Base-by-base conservation (phyloP, 2,797 vertebrate species). In the Megalops cyprinoides region DNA sequence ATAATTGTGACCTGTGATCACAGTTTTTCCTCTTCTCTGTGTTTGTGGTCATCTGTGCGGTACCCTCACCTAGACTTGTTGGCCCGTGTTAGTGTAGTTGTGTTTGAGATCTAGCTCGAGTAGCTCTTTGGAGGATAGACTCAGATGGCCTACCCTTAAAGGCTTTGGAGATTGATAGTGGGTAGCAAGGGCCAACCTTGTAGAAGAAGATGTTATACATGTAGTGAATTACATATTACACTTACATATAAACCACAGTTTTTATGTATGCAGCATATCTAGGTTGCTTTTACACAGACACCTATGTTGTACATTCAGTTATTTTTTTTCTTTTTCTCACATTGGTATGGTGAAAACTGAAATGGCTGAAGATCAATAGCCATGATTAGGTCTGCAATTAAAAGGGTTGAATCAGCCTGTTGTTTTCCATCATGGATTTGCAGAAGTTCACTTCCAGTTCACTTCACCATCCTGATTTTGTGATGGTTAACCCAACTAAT, bases 1-100 rank as follows among this genome's bases (percentile, higher is more conserved):
- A 98, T 94, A 95, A 96, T 90, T 92, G 91, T 91, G 94, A 95
- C 92, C 87, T 94, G 94, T 96, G 93, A 94, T 87, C 87, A 90
- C 91, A 88, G 87, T 84, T 65, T 73, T n/a, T n/a, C n/a, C 84
- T 90, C 85, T 81, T 74, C 85, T 88, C 79, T 88, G 69, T 90
- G 85, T 88, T 87, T 79, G 69, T 90, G 78, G n/a, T 86, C 90
- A 90, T 91, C 77, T 39, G 74, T 81, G 74, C 48, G 87, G 82
- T 92, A 84, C 88, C n/a, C 87, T 90, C 91, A 90, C 91, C 85
- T 92, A 89, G 86, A 92, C n/a, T 83, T 85, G 74, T 78, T 23
- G 77, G 46, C 58, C 76, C 76, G 34, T 90, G 88, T 85, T 79
- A 73, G 83, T 82, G 84, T 90, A 67, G 81, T 86, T 56, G 73